Evolutionary conservation across 2,113 vertebrate species (phyloP).

Genomic region (Phycodurus eques): DNA sequence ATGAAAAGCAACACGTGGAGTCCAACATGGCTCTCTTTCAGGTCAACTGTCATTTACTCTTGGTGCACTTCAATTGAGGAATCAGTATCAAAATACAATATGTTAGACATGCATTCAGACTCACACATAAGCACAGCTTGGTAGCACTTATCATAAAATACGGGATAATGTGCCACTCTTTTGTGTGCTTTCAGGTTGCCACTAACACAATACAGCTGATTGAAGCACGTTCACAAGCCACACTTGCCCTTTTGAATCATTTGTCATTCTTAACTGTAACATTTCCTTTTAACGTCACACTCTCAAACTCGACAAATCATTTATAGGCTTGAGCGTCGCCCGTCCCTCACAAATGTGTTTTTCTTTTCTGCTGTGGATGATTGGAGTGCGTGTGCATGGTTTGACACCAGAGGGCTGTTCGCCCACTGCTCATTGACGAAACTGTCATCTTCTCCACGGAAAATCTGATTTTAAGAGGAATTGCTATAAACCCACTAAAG

Average conservation of each 20-base stretch:
- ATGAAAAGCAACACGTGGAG: not conserved
- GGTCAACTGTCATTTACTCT: not conserved
- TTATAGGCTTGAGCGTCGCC: not conserved
- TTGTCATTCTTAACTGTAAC: conserved; percentile 6
- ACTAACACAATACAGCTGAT: not conserved
- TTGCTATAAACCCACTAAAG: not conserved
- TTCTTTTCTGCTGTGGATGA: not conserved
- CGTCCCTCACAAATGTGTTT: not conserved
- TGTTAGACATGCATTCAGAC: not conserved
- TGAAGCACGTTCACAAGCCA: not conserved
- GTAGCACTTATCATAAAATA: not conserved
- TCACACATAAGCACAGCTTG: not conserved
- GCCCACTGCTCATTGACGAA: not conserved
- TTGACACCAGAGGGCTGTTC: not conserved
- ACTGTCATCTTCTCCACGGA: not conserved
- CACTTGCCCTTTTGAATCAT: conserved; percentile 2
- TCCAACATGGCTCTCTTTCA: not conserved
- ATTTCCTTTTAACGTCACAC: conserved; percentile 1
- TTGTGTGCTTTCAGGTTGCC: not conserved
- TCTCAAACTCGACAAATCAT: conserved; percentile 6
- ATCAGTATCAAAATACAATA: not conserved
- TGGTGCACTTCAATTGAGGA: too few relatives aligned
- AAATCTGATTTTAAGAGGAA: not conserved
- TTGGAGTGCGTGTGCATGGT: not conserved
- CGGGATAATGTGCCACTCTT: not conserved